These are phyloP conservation scores for Mesorhabditis spiculigera DNA, from an alignment of 2,888 invertebrate genomes.

Conservation along the genomic window DNA sequence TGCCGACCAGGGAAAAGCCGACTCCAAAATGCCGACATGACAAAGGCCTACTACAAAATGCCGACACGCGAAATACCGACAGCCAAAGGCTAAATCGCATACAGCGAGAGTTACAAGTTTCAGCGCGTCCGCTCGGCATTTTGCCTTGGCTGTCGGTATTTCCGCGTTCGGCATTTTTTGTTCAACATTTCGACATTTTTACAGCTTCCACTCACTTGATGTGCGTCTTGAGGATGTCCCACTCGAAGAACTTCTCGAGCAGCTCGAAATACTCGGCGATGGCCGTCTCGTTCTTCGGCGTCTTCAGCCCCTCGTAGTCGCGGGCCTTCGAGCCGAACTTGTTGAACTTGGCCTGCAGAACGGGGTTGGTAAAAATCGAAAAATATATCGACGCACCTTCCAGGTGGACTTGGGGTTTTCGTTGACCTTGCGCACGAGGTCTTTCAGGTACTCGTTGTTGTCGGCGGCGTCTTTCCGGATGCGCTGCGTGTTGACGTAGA, in stretches of 20 bases:
- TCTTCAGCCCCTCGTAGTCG: slow-evolving; percentile 35
- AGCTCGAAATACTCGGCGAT: slow-evolving; percentile 50
- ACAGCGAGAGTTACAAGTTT: too few species aligned
- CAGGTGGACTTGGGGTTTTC: slow-evolving; percentile 44
- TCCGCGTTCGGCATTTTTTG: not conserved
- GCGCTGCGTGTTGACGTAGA: not conserved
- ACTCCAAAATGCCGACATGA: too few species aligned
- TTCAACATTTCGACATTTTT: too few species aligned
- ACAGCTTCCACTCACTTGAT: slow-evolving; percentile 33
- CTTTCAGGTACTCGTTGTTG: slow-evolving; percentile 43
- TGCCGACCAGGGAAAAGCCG: too few species aligned
- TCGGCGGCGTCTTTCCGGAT: slow-evolving; percentile 15
- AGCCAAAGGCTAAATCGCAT: too few species aligned
- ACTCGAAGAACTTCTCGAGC: slow-evolving; percentile 48
- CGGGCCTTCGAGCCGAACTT: slow-evolving; percentile 48
- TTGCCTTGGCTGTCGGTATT: not conserved
- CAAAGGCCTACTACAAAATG: too few species aligned
- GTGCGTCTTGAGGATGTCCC: slow-evolving; percentile 49
- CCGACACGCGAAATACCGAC: too few species aligned
- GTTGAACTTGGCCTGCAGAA: slow-evolving; percentile 46
- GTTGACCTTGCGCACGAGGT: slow-evolving; percentile 50
- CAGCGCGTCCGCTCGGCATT: not conserved
- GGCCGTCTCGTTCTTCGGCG: slow-evolving; percentile 52
- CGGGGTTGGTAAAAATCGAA: not conserved
- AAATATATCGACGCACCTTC: slow-evolving; percentile 34